These are phyloP conservation scores for Venturia canescens DNA, from an alignment of 1,140 invertebrate species.

Conservation along the genomic window DNA sequence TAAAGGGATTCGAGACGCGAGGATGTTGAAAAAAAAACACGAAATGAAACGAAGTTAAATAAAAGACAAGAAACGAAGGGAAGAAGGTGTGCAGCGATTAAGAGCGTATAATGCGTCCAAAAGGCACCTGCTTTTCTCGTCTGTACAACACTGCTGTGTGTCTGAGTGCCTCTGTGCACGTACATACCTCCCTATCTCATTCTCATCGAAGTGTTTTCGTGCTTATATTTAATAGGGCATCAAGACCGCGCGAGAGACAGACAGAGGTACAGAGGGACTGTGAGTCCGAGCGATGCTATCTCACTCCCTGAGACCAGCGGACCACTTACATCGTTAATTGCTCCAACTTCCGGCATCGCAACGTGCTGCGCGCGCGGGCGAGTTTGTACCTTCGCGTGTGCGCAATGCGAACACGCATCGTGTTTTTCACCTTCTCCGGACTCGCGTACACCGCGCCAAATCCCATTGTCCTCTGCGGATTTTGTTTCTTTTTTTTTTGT, in stretches of 20 bases:
- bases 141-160: conserved; percentile 32
- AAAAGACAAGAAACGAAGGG: conserved; percentile 46
- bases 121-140: conserved; percentile 71
- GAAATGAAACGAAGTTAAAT: conserved; percentile 24
- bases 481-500: no score
- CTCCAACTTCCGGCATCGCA: conserved; percentile 73
- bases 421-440: conserved; percentile 2
- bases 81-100: conserved; percentile 60
- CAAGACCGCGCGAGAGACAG: conserved; percentile 27
- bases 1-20: background rate
- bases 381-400: conserved; percentile 35
- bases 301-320: conserved; percentile 69
- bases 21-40: conserved; percentile 4
- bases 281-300: conserved; percentile 54
- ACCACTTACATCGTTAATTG: conserved; percentile 79
- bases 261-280: conserved; percentile 37
- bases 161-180: background rate
- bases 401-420: conserved; percentile 16
- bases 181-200: conserved; percentile 64
- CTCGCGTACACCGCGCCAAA: background rate
- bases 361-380: conserved; percentile 38
- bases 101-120: conserved; percentile 72
- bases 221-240: background rate
- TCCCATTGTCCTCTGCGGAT: conserved; percentile 4
- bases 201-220: conserved; percentile 43